Evolutionary conservation across 2,113 vertebrate genomes (phyloP), one percentile per base, ranked within the genome.

Genomic region (Muntiacus reevesi): DNA sequence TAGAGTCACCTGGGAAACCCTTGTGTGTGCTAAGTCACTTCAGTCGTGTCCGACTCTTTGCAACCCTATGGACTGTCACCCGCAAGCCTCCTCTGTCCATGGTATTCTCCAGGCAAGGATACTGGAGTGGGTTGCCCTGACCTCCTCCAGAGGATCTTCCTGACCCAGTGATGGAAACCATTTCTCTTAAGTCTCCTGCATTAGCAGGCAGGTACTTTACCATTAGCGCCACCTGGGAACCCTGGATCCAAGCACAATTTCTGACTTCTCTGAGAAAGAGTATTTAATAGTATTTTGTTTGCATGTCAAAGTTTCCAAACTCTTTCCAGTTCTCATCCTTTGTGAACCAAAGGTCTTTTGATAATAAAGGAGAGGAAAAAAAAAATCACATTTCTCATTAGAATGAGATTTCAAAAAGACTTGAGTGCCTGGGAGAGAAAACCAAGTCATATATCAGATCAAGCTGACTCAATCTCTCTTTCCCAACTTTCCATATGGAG

Each of bases 191-290:
- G 40, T 76, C 71, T 76, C 40, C 23, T 43, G 40, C 27, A 76
- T 43, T 27, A 76, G 23, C 71, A 76, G 71, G 71, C 36, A 43
- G 3, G 12, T 76, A 43, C 67, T 40, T 71, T 71, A 71, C 64
- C n/a, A 36, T n/a, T 71, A 64, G 17, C 1, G 0, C n/a, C 64
- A 71, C n/a, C 67, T 40, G 67, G 67, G n/a, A 40, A 19, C n/a
- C 67, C 33, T 67, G 33, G 62, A 67, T 67, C 74, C 81, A 84
- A 95, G 59, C 54, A 74, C n/a, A 67, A 64, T n/a, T 62, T 43
- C 45, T 78, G 12, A 78, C n/a, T 93, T 97, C 93, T 95, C 83
- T 62, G 82, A 91, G 82, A 96, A 91, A 85, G 7, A 62, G 36
- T 28, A 76, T 62, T 95, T 81, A 85, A 59, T 30, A 79, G 52